Base-by-base conservation (phyloP, 2,888 invertebrate genomes). In the Ophion costatus region DNA sequence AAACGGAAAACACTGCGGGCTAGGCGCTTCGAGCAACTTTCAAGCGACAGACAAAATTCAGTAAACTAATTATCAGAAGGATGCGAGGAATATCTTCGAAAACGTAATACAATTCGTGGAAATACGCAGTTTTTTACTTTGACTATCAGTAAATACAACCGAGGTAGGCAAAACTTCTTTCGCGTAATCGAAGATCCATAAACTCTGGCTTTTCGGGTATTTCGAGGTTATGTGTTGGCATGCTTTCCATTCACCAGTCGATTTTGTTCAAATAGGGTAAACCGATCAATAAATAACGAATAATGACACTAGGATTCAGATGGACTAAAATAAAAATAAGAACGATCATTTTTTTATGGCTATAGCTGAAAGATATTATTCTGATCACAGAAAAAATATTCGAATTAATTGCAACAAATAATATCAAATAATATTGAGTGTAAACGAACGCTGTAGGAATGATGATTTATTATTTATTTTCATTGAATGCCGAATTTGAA, bases 141-240 rank as follows among this genome's bases (percentile, higher is more conserved):
- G 5, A 5, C 14, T 51, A 1, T 45, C 22, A 69, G 29, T 38
- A 66, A 69, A 51, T 9, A 29, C 22, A 69, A 14, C 67, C n/a
- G 38, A 67, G 67, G 67, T 69, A 45, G 51, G 67, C 14, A 22
- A 24, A 24, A 24, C 17, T 0, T 7, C 0, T 17, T 45, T 24
- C 17, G 4, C 24, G 17, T 24, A 29, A 57, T 20, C 38, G 1
- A 38, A 17, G 17, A 51, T 5, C 17, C 14, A 5, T 2, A 51
- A 51, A 51, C 51, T 51, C 17, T 64, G 22, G 33, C 45, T 75
- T 45, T 45, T 14, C 24, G 57, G 45, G 38, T 9, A 17, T 6
- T 61, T 79, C 29, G 79, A 80, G 79, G 79, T 80, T 80, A 80
- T 80, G 71, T 42, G 20, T 10, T 24, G 66, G 42, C 79, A 80